These are phyloP conservation scores for Vidua chalybeata DNA, from an alignment of 2,113 vertebrate genomes.

Conservation along the genomic window DNA sequence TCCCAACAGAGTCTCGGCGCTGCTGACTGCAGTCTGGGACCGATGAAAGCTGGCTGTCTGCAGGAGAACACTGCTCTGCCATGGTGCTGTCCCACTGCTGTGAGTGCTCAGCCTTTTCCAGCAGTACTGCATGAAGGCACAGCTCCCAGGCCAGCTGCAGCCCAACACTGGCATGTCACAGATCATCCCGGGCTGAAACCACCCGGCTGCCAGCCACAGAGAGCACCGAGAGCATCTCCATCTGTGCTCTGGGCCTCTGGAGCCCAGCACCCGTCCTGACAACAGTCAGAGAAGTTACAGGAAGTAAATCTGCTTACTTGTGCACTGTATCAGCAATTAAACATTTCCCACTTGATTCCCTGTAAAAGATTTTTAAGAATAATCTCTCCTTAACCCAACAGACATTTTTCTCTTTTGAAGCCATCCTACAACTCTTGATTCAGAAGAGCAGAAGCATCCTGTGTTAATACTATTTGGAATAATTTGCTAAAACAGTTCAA, in stretches of 20 bases:
- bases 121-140: background rate
- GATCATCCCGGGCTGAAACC: background rate
- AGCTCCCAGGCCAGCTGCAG: background rate
- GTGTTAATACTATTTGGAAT: background rate
- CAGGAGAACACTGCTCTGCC: slow-evolving; percentile 12
- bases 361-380: background rate
- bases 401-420: background rate
- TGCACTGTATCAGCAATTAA: background rate
- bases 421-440: background rate
- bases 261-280: background rate
- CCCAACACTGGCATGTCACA: background rate
- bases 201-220: background rate
- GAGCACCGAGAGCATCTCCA: background rate
- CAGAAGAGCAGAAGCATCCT: background rate
- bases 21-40: background rate
- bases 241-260: background rate
- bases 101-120: background rate
- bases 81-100: background rate
- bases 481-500: slow-evolving; percentile 14
- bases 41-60: background rate
- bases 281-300: background rate
- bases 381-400: background rate
- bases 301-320: background rate
- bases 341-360: background rate
- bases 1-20: slow-evolving; percentile 4